phyloP scores from a whole-genome alignment of 2,113 vertebrate species.

The Podarcis cretensis region DNA sequence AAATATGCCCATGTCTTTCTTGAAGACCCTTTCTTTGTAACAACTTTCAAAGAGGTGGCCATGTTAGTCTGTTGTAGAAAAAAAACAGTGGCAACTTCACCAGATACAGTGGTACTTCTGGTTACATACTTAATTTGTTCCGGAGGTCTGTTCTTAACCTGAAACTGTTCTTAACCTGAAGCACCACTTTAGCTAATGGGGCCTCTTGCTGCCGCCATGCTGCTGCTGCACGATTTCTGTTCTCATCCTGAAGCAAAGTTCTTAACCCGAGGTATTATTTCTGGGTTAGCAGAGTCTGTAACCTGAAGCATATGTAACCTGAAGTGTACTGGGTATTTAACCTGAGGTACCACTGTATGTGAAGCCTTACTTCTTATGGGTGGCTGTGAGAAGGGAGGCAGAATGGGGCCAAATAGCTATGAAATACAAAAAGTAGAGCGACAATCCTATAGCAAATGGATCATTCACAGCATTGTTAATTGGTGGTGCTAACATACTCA shows the following conservation, averaged over 20 bases:
- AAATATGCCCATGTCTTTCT: not conserved
- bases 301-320: too few species aligned
- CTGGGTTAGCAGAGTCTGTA: too few species aligned
- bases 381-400: too few species aligned
- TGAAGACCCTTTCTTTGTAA: not conserved
- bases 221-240: too few species aligned
- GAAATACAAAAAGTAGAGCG: not conserved
- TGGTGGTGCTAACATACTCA: not conserved
- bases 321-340: too few species aligned
- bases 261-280: too few species aligned
- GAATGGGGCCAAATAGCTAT: not conserved
- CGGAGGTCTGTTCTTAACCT: too few species aligned
- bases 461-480: not conserved
- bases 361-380: not conserved
- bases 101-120: not conserved
- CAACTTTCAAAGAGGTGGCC: not conserved
- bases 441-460: not conserved
- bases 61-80: not conserved
- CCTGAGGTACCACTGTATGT: not conserved
- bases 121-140: too few species aligned
- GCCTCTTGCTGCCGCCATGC: too few species aligned
- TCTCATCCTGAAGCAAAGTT: too few species aligned
- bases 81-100: not conserved
- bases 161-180: too few species aligned
- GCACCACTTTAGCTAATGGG: too few species aligned